These are phyloP conservation scores for Xerus rutilus DNA, from an alignment of 2,797 vertebrate genomes.

Conservation along the genomic window DNA sequence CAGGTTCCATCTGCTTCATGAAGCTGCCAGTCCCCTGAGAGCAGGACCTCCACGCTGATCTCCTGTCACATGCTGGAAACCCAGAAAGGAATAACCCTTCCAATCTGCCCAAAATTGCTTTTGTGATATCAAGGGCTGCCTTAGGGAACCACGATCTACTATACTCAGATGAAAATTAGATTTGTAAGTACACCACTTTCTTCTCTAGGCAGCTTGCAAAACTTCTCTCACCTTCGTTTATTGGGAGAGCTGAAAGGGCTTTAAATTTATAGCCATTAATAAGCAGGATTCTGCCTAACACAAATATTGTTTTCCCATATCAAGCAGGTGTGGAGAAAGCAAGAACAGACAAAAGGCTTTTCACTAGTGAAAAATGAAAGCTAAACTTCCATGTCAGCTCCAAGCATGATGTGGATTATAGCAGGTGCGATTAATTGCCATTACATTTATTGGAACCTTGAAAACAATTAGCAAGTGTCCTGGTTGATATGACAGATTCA, in stretches of 20 bases:
- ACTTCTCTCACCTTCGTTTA: conserved; percentile 72
- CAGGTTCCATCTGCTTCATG: conserved; percentile 89
- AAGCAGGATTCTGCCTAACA: conserved; percentile 69
- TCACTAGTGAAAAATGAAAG: conserved; percentile 74
- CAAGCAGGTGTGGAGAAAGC: conserved; percentile 65
- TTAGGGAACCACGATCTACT: conserved; percentile 86
- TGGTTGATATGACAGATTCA: conserved; percentile 82
- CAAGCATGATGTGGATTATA: conserved; percentile 66
- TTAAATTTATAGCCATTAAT: conserved; percentile 83
- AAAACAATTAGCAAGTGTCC: conserved; percentile 86
- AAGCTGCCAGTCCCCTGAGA: conserved; percentile 85
- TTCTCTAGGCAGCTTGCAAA: conserved; percentile 79
- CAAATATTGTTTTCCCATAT: conserved; percentile 71
- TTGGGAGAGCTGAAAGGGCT: background rate
- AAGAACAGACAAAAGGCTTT: conserved; percentile 76
- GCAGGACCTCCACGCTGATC: conserved; percentile 82
- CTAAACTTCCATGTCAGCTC: conserved; percentile 71
- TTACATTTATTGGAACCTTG: conserved; percentile 82
- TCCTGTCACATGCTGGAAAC: conserved; percentile 85
- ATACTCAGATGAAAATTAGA: conserved; percentile 87
- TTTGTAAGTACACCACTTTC: conserved; percentile 86
- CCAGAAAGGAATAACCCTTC: conserved; percentile 88
- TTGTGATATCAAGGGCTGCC: conserved; percentile 87
- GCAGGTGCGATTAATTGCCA: conserved; percentile 83
- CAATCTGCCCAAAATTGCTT: conserved; percentile 90